Base-by-base conservation (phyloP, 2,797 vertebrate genomes). In the Manis pentadactyla region DNA sequence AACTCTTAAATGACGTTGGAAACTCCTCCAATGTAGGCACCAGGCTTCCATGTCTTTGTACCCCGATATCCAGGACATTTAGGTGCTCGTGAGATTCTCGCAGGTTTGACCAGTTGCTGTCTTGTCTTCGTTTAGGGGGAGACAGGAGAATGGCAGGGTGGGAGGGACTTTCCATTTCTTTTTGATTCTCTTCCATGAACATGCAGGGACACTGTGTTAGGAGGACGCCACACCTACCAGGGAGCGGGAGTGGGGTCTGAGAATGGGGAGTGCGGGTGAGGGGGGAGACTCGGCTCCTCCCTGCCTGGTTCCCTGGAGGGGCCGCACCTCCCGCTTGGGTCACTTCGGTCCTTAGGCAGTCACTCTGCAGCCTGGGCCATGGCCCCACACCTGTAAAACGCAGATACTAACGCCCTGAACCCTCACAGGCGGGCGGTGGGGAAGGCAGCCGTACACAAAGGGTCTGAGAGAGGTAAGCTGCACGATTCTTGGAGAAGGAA, bases 201-300 rank as follows among this genome's bases (percentile, higher is more conserved):
- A 34, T 5, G 31, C 39, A 9, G 2, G 15, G 55, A 4, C 51
- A 21, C 34, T 19, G 12, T 9, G 2, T 11, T 46, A 84, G 77
- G 31, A 39, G n/a, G n/a, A 46, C 7, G 14, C 27, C 2, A 14
- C 7, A 5, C 9, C 19, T 1, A 53, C 19, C 27, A 13, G 0
- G 31, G 75, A 15, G 68, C 1, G 1, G 19, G 49, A 69, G 61
- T 17, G 1, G 27, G 69, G 73, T 21, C 1, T 14, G 21, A 25
- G 68, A 17, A 2, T 7, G 59, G 29, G 25, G 29, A 19, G 8
- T 0, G 18, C 11, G 55, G 29, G 9, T 10, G 13, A 27, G 1
- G 21, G 23, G 69, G 18, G 18, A 34, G 51, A 21, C 12, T 1
- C 1, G 15, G 61, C 7, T n/a, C 55, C 34, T 42, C 2, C 27